A percentile compares a stretch with the other conserved stretches of the same genome.
phyloP scores from a whole-genome alignment of 2,113 vertebrate genomes.

The Esox niger region DNA sequence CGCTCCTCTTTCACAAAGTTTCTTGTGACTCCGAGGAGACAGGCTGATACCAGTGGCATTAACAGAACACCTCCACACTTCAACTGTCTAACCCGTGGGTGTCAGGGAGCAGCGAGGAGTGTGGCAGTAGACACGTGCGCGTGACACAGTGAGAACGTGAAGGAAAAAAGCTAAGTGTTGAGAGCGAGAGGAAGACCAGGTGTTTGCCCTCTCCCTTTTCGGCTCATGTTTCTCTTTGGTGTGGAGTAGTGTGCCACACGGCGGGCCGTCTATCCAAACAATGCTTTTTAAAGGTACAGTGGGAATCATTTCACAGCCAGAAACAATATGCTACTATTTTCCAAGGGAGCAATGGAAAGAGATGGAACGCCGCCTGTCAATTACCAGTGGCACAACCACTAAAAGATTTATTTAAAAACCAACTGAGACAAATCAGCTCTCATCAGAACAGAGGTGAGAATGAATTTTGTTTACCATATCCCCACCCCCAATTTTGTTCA shows the following conservation, averaged over 20 bases:
- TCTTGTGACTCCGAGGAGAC: constrained; percentile 27
- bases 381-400: constrained; percentile 45
- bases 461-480: too few species aligned
- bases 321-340: constrained; percentile 58
- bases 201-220: constrained; percentile 9
- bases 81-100: constrained; percentile 26
- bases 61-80: constrained; percentile 15
- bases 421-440: constrained; percentile 32
- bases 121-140: constrained; percentile 1
- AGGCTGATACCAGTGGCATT: constrained; percentile 15
- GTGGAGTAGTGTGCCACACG: constrained; percentile 33
- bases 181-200: constrained; percentile 22
- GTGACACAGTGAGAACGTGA: constrained; percentile 20
- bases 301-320: constrained; percentile 53
- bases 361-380: constrained; percentile 64
- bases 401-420: constrained; percentile 50
- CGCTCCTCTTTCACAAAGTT: constrained; percentile 28
- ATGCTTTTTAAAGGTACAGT: constrained; percentile 55
- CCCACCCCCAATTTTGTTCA: too few species aligned
- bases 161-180: background rate
- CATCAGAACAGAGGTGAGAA: background rate
- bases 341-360: constrained; percentile 39
- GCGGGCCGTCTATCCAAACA: constrained; percentile 41
- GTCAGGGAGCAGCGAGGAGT: constrained; percentile 33
- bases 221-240: constrained; percentile 51